Evolutionary conservation across 2,797 vertebrate genomes (phyloP).

Genomic region (Chaunax sp.): DNA sequence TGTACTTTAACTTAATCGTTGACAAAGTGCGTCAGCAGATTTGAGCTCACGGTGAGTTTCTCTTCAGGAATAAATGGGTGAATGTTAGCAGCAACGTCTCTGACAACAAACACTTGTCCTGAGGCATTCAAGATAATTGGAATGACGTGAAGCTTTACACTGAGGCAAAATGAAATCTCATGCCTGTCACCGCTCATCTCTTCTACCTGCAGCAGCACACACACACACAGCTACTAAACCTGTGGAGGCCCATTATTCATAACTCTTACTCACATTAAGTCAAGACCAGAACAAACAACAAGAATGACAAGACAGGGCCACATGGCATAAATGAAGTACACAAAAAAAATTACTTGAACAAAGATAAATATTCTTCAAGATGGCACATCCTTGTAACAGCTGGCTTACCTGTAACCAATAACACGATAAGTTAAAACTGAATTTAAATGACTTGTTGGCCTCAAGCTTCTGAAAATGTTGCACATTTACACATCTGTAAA

Average conservation of each 20-base stretch:
- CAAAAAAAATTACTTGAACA: not conserved
- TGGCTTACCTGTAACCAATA: too few species aligned
- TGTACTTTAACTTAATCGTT: not conserved
- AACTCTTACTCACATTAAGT: not conserved
- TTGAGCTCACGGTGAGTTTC: not conserved
- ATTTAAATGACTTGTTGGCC: too few species aligned
- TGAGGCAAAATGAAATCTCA: constrained; percentile 50
- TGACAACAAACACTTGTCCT: constrained; percentile 9
- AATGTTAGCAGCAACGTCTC: not conserved
- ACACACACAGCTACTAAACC: not conserved
- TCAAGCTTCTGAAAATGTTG: too few species aligned
- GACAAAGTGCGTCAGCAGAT: not conserved
- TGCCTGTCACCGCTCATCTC: constrained; percentile 34
- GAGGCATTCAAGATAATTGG: constrained; percentile 32
- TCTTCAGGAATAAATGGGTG: constrained; percentile 13
- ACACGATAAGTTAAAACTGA: too few species aligned
- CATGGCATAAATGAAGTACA: not conserved
- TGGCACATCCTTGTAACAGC: too few species aligned
- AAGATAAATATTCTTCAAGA: too few species aligned
- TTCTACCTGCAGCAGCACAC: constrained; percentile 7
- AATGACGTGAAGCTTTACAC: constrained; percentile 44
- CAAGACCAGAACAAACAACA: not conserved
- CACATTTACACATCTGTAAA: too few species aligned
- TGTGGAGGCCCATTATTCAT: not conserved
- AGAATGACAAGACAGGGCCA: not conserved